A percentile compares a stretch with the other conserved stretches of the same genome.
phyloP scores from a whole-genome alignment of 2,888 invertebrate species.

The Stictocephala bisonia region DNA sequence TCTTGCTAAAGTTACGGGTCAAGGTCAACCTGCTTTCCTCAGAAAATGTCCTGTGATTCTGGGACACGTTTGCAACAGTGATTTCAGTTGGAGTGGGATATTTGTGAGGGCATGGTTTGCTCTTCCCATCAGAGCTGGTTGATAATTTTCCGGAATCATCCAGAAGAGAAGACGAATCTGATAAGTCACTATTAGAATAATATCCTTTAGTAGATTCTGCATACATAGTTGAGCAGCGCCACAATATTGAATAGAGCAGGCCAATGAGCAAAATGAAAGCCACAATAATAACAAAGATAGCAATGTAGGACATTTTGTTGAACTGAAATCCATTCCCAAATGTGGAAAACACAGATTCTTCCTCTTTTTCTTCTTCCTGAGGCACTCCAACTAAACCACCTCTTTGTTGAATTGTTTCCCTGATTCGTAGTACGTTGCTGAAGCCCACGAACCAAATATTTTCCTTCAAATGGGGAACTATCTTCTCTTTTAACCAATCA shows the following conservation, averaged over 20 bases:
- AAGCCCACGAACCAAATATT: conserved; percentile 72
- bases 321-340: conserved; percentile 3
- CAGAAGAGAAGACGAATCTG: conserved; percentile 2
- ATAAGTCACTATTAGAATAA: background rate
- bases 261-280: conserved; percentile 6
- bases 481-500: conserved; percentile 68
- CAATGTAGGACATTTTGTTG: background rate
- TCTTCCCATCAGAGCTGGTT: background rate
- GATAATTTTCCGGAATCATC: background rate
- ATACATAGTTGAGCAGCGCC: conserved; percentile 1
- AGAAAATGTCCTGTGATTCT: background rate
- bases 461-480: conserved; percentile 70
- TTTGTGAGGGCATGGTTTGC: background rate
- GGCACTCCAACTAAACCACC: conserved; percentile 7
- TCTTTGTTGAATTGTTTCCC: conserved; percentile 46
- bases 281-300: background rate
- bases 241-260: conserved; percentile 19
- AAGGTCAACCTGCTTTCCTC: conserved; percentile 14
- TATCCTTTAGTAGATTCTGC: background rate
- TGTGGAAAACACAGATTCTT: conserved; percentile 2
- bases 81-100: background rate
- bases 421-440: conserved; percentile 65
- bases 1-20: conserved; percentile 12
- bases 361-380: background rate
- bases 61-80: background rate